These are phyloP conservation scores for Drosophila kanekoi DNA, from an alignment of 2,888 invertebrate genomes.

Conservation along the genomic window DNA sequence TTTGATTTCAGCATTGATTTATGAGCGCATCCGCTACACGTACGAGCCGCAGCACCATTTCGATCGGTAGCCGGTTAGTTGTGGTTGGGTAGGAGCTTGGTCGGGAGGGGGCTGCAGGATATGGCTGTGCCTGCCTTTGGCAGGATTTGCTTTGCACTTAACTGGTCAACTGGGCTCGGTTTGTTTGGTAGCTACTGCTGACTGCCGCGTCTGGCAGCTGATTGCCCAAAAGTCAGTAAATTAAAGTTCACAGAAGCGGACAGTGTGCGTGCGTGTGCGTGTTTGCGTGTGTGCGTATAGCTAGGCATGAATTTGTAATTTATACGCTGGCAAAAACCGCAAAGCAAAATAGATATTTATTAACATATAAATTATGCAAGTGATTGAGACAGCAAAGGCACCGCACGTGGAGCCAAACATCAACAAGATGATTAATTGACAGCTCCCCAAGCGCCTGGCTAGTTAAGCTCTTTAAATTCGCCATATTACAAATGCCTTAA, in stretches of 20 bases:
- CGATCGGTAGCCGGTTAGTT: constrained; percentile 33
- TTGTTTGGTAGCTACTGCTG: constrained; percentile 21
- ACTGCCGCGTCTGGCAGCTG: constrained; percentile 69
- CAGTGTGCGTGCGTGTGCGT: constrained; percentile 9
- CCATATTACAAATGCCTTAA: constrained; percentile 8
- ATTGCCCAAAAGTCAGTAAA: constrained; percentile 78
- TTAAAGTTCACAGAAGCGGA: constrained; percentile 63
- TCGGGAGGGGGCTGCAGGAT: constrained; percentile 2
- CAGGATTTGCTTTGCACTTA: constrained; percentile 74
- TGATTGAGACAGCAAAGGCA: constrained; percentile 61
- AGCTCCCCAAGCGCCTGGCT: constrained; percentile 11
- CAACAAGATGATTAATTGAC: constrained; percentile 69
- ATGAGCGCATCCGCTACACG: constrained; percentile 79
- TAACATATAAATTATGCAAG: constrained; percentile 80
- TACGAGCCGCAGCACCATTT: constrained; percentile 45
- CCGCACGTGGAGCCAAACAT: constrained; percentile 16
- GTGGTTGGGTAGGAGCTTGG: too few relatives aligned
- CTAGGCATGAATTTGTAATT: constrained; percentile 75
- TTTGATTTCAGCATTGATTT: constrained; percentile 81
- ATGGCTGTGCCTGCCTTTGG: constrained; percentile 60
- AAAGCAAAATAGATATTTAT: constrained; percentile 79
- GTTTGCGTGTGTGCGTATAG: constrained; percentile 20
- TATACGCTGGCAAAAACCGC: constrained; percentile 74
- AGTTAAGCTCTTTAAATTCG: constrained; percentile 51
- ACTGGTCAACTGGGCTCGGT: constrained; percentile 44